These are phyloP conservation scores for Gryon sp. DNA, from an alignment of 1,140 invertebrate species.

Conservation along the genomic window DNA sequence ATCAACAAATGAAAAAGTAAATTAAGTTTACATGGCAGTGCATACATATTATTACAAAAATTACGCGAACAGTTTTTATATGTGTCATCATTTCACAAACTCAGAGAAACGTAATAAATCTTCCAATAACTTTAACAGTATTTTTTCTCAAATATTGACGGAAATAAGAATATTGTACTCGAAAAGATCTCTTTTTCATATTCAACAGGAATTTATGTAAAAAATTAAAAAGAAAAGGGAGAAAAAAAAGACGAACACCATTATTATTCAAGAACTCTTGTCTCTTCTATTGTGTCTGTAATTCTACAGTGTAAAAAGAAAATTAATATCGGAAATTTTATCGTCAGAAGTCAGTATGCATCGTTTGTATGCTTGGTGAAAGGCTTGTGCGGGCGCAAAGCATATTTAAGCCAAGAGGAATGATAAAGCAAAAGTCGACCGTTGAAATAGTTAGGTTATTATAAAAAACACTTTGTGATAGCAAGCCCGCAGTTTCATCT, in stretches of 20 bases:
- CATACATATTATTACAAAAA: too few relatives aligned
- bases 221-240: too few relatives aligned
- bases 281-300: conserved; percentile 18
- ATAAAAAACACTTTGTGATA: conserved; percentile 60
- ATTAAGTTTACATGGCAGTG: too few relatives aligned
- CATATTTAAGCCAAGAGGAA: conserved; percentile 4
- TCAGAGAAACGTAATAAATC: conserved; percentile 17
- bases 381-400: conserved; percentile 30
- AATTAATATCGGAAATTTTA: conserved; percentile 56
- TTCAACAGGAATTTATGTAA: not conserved
- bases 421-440: conserved; percentile 33
- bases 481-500: conserved; percentile 33
- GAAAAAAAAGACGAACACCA: conserved; percentile 1
- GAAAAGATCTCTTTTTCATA: conserved; percentile 14
- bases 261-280: conserved; percentile 16
- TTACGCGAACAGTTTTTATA: too few relatives aligned
- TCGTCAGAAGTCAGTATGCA: conserved; percentile 25
- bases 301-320: conserved; percentile 23
- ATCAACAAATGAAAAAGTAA: too few relatives aligned
- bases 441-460: conserved; percentile 52
- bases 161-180: not conserved
- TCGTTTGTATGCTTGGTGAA: conserved; percentile 31
- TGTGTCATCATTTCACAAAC: too few relatives aligned
- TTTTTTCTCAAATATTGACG: not conserved
- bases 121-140: conserved; percentile 19